phyloP scores from a whole-genome alignment of 2,888 invertebrate species.

The Neoitamus cyanurus region DNA sequence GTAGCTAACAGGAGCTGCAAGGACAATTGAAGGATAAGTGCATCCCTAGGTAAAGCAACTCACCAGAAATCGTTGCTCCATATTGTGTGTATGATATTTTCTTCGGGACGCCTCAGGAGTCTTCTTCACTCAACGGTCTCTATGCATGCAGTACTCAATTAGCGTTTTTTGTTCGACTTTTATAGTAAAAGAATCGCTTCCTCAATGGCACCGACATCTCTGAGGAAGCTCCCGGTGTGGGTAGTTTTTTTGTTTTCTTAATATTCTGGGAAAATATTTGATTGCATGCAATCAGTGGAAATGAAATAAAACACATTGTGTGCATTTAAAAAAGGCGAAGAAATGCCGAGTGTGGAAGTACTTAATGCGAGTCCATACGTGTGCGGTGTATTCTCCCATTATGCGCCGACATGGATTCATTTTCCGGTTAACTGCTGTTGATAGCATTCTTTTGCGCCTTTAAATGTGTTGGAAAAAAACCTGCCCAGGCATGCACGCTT shows the following conservation, averaged over 20 bases:
- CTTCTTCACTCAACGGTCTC: slow-evolving; percentile 20
- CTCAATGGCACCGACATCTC: slow-evolving; percentile 42
- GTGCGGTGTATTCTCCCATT: not conserved
- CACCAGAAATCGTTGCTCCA: slow-evolving; percentile 36
- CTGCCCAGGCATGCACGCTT: slow-evolving; percentile 3
- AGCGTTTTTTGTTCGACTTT: slow-evolving; percentile 32
- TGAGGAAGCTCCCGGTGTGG: not conserved
- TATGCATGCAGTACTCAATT: slow-evolving; percentile 23
- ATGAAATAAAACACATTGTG: slow-evolving; percentile 10
- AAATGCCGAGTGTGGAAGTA: not conserved
- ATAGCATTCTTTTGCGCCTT: not conserved
- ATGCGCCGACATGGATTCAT: slow-evolving; percentile 13
- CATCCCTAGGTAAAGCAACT: not conserved
- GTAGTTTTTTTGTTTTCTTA: not conserved
- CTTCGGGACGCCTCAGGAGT: not conserved
- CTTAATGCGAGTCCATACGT: not conserved
- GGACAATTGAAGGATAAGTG: not conserved
- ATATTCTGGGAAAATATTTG: slow-evolving; percentile 31
- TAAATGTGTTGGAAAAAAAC: not conserved
- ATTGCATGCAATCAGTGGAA: slow-evolving; percentile 34
- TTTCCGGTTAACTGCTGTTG: slow-evolving; percentile 27
- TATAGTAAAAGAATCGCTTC: slow-evolving; percentile 37
- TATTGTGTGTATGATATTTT: not conserved
- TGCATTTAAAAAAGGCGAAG: not conserved
- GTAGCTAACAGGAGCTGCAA: slow-evolving; percentile 4